phyloP scores from a whole-genome alignment of 2,888 invertebrate species.

The Lumbricus terrestris region DNA sequence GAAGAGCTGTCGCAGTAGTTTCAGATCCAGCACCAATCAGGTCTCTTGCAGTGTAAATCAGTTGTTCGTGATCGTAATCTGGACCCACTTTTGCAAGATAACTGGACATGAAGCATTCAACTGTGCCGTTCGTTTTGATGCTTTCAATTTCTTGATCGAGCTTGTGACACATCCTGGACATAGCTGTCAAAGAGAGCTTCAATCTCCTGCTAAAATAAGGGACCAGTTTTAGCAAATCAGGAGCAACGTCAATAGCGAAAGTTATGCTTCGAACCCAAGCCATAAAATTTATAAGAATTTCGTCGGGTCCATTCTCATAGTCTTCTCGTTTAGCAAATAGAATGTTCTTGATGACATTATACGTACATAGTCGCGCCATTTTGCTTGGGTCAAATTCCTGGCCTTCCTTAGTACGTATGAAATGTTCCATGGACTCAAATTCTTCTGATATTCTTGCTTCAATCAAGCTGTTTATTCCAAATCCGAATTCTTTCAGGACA shows the following conservation, averaged over 20 bases:
- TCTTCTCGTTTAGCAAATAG: background rate
- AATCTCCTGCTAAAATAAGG: slow-evolving; percentile 16
- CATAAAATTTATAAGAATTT: background rate
- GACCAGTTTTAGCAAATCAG: background rate
- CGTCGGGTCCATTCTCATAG: background rate
- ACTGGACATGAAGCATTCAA: background rate
- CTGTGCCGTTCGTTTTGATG: background rate
- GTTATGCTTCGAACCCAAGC: no score
- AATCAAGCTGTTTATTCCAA: background rate
- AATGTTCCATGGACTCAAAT: background rate
- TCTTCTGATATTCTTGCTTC: slow-evolving; percentile 18
- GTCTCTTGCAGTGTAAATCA: background rate
- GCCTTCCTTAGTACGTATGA: background rate
- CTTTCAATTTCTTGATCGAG: background rate
- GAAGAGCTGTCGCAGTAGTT: background rate
- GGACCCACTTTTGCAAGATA: background rate
- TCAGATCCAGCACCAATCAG: background rate
- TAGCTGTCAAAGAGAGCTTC: no score
- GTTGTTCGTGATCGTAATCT: background rate
- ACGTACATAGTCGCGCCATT: background rate
- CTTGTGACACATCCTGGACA: background rate
- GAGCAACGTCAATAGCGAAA: background rate
- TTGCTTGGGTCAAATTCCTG: background rate
- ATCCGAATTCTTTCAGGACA: slow-evolving; percentile 21
- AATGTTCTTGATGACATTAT: slow-evolving; percentile 12